Evolutionary conservation across 2,113 vertebrate species (phyloP).

Genomic region (Indicator maculatus): DNA sequence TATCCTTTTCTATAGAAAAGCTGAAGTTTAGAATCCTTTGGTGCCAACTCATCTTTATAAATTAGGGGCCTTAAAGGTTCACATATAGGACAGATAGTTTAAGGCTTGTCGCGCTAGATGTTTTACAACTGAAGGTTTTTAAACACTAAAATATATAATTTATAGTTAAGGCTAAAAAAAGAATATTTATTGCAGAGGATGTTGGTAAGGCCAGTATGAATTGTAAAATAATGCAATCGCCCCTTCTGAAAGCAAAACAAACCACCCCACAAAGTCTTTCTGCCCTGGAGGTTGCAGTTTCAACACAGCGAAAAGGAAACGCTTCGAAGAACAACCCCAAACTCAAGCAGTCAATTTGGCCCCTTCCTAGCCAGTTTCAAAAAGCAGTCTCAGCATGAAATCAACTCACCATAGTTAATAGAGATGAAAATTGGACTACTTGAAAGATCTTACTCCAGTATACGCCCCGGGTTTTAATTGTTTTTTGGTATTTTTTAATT

Average conservation of each 20-base stretch:
- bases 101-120: constrained; percentile 72
- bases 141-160: constrained; percentile 89
- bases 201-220: constrained; percentile 85
- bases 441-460: constrained; percentile 66
- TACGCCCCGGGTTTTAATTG: constrained; percentile 17
- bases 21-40: constrained; percentile 69
- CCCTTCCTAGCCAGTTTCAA: constrained; percentile 46
- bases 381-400: constrained; percentile 43
- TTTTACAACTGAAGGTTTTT: constrained; percentile 79
- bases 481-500: neutral
- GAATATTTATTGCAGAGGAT: constrained; percentile 89
- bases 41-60: constrained; percentile 75
- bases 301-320: constrained; percentile 25
- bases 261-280: neutral
- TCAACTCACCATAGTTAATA: constrained; percentile 67
- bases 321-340: constrained; percentile 48
- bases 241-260: constrained; percentile 39
- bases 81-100: constrained; percentile 68
- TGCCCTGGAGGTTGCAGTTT: constrained; percentile 58
- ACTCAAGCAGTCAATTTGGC: constrained; percentile 32
- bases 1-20: constrained; percentile 72
- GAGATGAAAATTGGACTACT: constrained; percentile 74
- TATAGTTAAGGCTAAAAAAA: constrained; percentile 86
- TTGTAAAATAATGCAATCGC: constrained; percentile 75
- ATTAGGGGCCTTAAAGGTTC: constrained; percentile 74